Evolutionary conservation across 2,797 vertebrate genomes (phyloP), one percentile per base, ranked within the genome.

Genomic region (Chaunax sp.): DNA sequence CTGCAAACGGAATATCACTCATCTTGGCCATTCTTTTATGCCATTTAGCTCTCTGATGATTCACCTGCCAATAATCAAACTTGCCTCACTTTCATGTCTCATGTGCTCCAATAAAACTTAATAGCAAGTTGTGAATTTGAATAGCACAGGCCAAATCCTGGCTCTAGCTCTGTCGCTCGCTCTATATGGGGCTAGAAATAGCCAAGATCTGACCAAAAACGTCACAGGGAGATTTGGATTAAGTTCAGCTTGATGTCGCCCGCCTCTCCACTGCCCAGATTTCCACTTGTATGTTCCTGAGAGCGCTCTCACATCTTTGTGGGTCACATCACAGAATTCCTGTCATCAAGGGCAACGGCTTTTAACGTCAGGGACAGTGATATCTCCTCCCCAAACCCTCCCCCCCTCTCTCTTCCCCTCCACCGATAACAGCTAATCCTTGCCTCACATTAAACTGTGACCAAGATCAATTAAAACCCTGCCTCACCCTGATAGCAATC

Each of bases 391-490:
- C 88, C 72, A 75, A 92, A 91, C 84, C 88, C 88, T 88, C 87
- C 84, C 88, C n/a, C 85, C 83, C 69, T 89, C 77, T 73, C 80
- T 84, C 68, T 83, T 81, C 70, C 81, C 81, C 85, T 87, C 78
- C 81, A 79, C 81, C 64, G 92, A 92, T 94, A 93, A 93, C 90
- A 82, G 83, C 82, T 94, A 95, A 95, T 94, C 93, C 92, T 73
- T 49, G 90, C 91, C 91, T 92, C 85, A 81, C 87, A 90, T 93
- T 92, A 91, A 93, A 93, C 93, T 91, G 87, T 93, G 92, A 94
- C 93, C 85, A 86, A 93, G 93, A 95, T 95, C 93, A 94, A 93
- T 95, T 95, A 94, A 94, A 94, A 88, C 80, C 81, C 87, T 65
- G 73, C 86, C 80, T 89, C 79, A 74, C 76, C 81, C 84, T 10